Evolutionary conservation across 2,797 vertebrate species (phyloP).

Genomic region (Arvicola amphibius): DNA sequence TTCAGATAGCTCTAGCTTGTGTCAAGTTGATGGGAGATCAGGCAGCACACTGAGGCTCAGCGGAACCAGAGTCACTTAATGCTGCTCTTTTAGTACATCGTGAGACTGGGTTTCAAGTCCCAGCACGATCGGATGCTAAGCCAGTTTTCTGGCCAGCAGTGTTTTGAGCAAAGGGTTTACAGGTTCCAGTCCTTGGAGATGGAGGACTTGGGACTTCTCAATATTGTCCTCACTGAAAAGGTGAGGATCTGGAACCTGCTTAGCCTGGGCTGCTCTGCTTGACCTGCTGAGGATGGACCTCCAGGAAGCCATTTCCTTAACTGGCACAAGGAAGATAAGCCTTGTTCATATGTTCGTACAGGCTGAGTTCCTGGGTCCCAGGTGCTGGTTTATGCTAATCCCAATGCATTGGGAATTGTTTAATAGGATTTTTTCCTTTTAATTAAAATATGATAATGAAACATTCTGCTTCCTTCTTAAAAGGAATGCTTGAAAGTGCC

Average conservation of each 20-base stretch:
- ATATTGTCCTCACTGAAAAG: not conserved
- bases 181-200: not conserved
- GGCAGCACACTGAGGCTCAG: not conserved
- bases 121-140: not conserved
- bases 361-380: constrained; percentile 69
- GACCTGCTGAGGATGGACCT: not conserved
- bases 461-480: constrained; percentile 62
- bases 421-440: constrained; percentile 82
- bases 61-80: not conserved
- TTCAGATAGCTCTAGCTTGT: not conserved
- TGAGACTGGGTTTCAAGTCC: not conserved
- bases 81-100: no score
- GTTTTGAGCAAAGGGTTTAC: not conserved
- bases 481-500: constrained; percentile 63
- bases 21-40: not conserved
- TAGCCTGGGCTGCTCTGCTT: rapidly evolving
- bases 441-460: constrained; percentile 85
- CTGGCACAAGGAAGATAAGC: not conserved
- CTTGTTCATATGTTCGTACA: constrained; percentile 34
- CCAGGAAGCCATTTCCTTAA: not conserved
- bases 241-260: not conserved
- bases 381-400: constrained; percentile 79
- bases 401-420: constrained; percentile 74
- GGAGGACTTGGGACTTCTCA: not conserved
- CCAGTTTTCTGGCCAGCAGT: not conserved